Base-by-base conservation (phyloP, 2,113 vertebrate genomes). In the Murina feae region DNA sequence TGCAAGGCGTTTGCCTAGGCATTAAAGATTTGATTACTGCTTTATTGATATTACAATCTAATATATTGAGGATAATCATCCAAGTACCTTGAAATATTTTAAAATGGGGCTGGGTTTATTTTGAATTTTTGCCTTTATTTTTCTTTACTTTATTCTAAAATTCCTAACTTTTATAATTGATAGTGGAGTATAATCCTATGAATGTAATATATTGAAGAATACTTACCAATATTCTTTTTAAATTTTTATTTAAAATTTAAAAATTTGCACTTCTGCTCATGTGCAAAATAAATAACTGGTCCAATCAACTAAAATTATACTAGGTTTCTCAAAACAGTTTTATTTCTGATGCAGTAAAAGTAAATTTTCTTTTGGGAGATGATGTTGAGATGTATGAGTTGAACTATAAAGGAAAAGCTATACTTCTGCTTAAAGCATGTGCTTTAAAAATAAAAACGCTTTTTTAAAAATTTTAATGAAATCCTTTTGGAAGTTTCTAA, bases 401-500 rank as follows among this genome's bases (percentile, higher is more conserved):
- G 32, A 90, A 78, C 28, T 86, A 90, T 76, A 69, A 90, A 88
- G 37, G 11, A 93, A 89, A 90, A 75, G n/a, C 32, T 94, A 37
- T 91, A 58, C 20, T 89, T 95, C 18, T 65, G 10, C 68, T 81
- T 86, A 58, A 83, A 66, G 35, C 11, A 80, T 60, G 25, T 74
- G 9, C 30, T 94, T 78, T 90, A 20, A 51, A 76, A 76, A 76
- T 76, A n/a, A 76, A 76, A 49, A 32, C 2, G 2, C 5, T 51
- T n/a, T 68, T 49, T 49, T 1, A n/a, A 75, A 75, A 75, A n/a
- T 72, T 92, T 90, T 84, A 82, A 88, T 89, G 37, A 96, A 92
- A 94, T 92, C 23, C 75, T 90, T 93, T n/a, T 47, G 12, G 63
- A 93, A 86, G 9, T 79, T 76, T 86, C 89, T 89, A 75, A 91